Percentiles rank a stretch among this genome's conserved stretches.
These are phyloP conservation scores for Nymphalis polychloros DNA, from an alignment of 2,888 invertebrate genomes.

Conservation along the genomic window DNA sequence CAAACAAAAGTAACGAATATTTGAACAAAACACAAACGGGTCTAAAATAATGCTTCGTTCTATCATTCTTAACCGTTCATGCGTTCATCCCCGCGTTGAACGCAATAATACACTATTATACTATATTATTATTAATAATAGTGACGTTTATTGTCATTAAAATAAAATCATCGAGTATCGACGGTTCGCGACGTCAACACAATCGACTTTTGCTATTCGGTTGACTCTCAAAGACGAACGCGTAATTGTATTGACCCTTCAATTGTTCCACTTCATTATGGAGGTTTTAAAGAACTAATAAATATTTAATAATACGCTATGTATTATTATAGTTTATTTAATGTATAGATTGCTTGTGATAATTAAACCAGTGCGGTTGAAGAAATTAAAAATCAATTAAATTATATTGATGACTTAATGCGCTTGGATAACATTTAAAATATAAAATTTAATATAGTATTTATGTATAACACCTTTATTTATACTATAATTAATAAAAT, in stretches of 20 bases:
- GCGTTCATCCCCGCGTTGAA: constrained; percentile 75
- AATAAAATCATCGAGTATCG: constrained; percentile 69
- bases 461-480: too few relatives aligned
- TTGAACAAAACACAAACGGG: constrained; percentile 39
- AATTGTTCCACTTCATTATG: constrained; percentile 62
- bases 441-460: too few relatives aligned
- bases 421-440: too few relatives aligned
- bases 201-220: constrained; percentile 79
- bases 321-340: too few relatives aligned
- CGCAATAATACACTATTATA: constrained; percentile 68
- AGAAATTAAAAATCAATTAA: too few relatives aligned
- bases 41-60: constrained; percentile 47
- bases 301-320: constrained; percentile 9
- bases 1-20: constrained; percentile 46
- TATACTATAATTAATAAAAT: too few relatives aligned
- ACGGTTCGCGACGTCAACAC: constrained; percentile 74
- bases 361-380: too few relatives aligned
- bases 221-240: constrained; percentile 71
- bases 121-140: constrained; percentile 71
- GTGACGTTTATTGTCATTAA: constrained; percentile 70
- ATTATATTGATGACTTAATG: too few relatives aligned
- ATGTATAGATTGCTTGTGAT: too few relatives aligned
- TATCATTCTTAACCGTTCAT: constrained; percentile 74
- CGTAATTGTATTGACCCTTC: constrained; percentile 75
- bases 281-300: constrained; percentile 39